Percentiles rank a stretch among this genome's conserved stretches.
Evolutionary conservation across 2,113 vertebrate species (phyloP).

Genomic region (Tragelaphus imberbis): DNA sequence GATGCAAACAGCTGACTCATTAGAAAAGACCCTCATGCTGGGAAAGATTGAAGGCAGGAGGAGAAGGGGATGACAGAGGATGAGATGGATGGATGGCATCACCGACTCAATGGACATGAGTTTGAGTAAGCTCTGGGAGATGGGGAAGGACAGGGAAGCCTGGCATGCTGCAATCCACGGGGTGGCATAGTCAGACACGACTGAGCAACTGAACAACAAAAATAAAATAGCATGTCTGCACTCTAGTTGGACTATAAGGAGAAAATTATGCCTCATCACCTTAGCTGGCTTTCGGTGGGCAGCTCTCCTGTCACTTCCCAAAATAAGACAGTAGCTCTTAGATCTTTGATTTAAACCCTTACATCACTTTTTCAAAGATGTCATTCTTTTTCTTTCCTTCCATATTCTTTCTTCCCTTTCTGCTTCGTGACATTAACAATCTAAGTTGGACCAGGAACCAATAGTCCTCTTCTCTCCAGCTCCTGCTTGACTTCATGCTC

Average conservation of each 20-base stretch:
- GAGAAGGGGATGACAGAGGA: neutral
- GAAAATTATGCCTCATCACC: neutral
- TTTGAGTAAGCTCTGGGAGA: neutral
- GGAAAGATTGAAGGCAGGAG: neutral
- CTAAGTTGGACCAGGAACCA: too few relatives aligned
- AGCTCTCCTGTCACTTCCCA: neutral
- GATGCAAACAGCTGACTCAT: neutral
- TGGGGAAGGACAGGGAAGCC: neutral
- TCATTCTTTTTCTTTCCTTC: neutral
- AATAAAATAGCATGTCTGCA: neutral
- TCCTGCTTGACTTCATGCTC: rapidly evolving
- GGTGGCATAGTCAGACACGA: neutral
- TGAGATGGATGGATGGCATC: neutral
- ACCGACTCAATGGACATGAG: neutral
- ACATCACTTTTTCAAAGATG: neutral
- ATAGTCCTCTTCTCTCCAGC: neutral
- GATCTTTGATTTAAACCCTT: neutral
- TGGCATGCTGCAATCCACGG: neutral
- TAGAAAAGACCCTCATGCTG: neutral
- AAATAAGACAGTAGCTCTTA: neutral
- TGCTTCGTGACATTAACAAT: neutral
- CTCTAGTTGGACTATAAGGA: neutral
- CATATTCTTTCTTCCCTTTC: neutral
- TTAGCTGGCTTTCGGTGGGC: neutral
- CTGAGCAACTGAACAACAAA: neutral